Evolutionary conservation across 1,140 invertebrate genomes (phyloP).

Genomic region (Polypedilum vanderplanki): DNA sequence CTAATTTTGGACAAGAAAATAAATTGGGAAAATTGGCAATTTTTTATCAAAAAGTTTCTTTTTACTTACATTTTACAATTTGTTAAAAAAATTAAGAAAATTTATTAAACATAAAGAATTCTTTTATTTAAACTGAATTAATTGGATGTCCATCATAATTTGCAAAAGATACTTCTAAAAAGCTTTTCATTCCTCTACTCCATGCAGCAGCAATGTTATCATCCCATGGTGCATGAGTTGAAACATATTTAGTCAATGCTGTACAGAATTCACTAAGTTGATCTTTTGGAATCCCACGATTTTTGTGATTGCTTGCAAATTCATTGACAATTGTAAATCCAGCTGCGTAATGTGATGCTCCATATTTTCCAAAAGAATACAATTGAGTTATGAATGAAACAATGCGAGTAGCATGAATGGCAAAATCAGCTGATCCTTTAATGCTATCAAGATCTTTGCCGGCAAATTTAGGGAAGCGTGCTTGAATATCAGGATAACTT

Average conservation of each 20-base stretch:
- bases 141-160: too few relatives aligned
- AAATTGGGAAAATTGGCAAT: too few relatives aligned
- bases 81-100: too few relatives aligned
- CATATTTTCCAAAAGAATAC: not conserved
- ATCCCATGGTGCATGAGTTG: not conserved
- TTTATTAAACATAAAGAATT: too few relatives aligned
- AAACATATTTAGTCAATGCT: not conserved
- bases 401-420: not conserved
- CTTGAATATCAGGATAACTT: not conserved
- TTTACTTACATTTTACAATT: too few relatives aligned
- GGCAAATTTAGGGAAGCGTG: not conserved
- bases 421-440: not conserved
- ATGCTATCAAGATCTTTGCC: not conserved
- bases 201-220: not conserved
- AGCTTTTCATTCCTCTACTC: not conserved
- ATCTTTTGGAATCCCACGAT: not conserved
- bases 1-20: too few relatives aligned
- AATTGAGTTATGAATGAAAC: not conserved
- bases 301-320: not conserved
- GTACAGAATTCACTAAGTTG: not conserved
- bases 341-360: not conserved
- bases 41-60: too few relatives aligned
- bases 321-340: not conserved
- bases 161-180: not conserved
- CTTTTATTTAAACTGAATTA: too few relatives aligned